Base-by-base conservation (phyloP, 1,140 invertebrate genomes). In the Drosophila subpulchrella region DNA sequence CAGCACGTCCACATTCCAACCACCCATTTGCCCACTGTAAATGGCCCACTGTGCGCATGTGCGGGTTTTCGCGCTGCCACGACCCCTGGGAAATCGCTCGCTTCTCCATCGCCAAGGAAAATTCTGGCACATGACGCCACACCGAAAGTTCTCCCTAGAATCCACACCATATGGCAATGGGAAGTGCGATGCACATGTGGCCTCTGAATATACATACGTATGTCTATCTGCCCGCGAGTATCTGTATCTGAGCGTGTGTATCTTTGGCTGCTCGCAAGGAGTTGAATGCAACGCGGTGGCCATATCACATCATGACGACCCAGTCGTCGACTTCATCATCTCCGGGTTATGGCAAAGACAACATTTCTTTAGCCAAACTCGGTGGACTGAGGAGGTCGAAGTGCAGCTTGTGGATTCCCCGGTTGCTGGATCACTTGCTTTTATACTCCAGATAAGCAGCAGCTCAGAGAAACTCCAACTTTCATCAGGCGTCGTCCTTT, bases 341-440 rank as follows among this genome's bases (percentile, higher is more conserved):
- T 34, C 17, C 15, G 60, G 42, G 12, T 66, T 67, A 59, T 55
- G 50, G 34, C 56, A 34, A 32, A 17, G 47, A 30, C 27, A 48
- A 30, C 27, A 48, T 11, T 20, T 46, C 17, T 12, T 46, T 10
- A 8, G 32, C 32, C 10, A 20, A 4, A 17, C 8, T 44, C 30
- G 39, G 55, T 42, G n/a, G 7, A 17, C 20, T 44, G 15, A 27
- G 17, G 3, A 32, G 24, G 39, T 42, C 3, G 17, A 47, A 70
- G 34, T 76, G 63, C 75, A 60, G 36, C 32, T 50, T 48, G 20
- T 60, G 47, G 54, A 42, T 38, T 56, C 8, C 24, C 27, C 48
- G 39, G 55, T 57, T 78, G 78, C 70, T 83, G 83, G 61, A 75
- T 83, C 75, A 63, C 61, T 86, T 75, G 70, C 17, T 78, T 86